Evolutionary conservation across 2,888 invertebrate species (phyloP).

Genomic region (Stegana nigrithorax): DNA sequence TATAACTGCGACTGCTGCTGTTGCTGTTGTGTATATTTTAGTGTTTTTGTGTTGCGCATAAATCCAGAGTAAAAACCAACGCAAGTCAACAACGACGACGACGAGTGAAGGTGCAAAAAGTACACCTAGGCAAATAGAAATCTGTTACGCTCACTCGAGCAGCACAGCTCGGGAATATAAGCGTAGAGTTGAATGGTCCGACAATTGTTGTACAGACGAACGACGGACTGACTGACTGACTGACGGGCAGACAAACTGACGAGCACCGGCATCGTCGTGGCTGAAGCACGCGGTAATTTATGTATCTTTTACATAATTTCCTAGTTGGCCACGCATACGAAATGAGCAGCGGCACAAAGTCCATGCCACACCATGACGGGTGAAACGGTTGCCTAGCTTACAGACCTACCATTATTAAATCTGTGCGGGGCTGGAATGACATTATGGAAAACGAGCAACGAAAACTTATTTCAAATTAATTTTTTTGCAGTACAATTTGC

Average conservation of each 20-base stretch:
- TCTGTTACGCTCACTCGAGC: conserved; percentile 56
- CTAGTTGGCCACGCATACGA: conserved; percentile 13
- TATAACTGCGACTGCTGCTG: conserved; percentile 18
- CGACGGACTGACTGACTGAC: too few species aligned
- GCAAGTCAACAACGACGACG: too few species aligned
- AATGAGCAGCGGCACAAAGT: conserved; percentile 4
- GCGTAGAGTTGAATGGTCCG: too few species aligned
- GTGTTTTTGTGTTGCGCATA: background rate
- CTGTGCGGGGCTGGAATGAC: too few species aligned
- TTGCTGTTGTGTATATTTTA: background rate
- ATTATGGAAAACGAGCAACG: too few species aligned
- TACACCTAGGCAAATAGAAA: conserved; percentile 45
- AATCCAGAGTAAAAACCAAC: background rate
- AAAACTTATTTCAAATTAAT: too few species aligned
- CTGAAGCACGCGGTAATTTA: conserved; percentile 44
- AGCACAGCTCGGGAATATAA: conserved; percentile 17
- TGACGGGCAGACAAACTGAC: background rate
- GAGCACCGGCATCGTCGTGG: conserved; percentile 16
- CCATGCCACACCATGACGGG: too few species aligned
- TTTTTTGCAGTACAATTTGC: too few species aligned
- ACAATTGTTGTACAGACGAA: too few species aligned
- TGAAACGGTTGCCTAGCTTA: too few species aligned
- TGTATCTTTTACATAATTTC: conserved; percentile 39
- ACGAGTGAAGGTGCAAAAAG: conserved; percentile 59
- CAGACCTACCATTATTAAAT: too few species aligned